Conservation (phyloP, 2,797 vertebrate genomes). For the Miichthys miiuy region DNA sequence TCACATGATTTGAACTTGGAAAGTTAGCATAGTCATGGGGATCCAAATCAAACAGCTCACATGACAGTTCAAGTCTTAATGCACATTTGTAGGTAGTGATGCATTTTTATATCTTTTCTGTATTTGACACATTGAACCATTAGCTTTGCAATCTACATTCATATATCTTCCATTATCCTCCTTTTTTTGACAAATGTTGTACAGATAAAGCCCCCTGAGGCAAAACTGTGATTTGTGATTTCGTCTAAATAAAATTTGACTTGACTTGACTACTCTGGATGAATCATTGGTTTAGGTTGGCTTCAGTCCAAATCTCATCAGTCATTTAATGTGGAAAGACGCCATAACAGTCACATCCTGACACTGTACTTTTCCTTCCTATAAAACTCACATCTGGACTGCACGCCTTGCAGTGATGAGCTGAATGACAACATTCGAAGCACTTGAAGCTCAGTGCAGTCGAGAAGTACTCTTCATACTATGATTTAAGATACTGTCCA, state of each 20-base stretch:
- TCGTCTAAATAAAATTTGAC: no score
- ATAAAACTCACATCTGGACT: slow-evolving; percentile 17
- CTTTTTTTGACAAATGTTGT: no score
- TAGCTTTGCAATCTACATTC: background rate
- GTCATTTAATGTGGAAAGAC: slow-evolving; percentile 8
- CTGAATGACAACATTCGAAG: slow-evolving; percentile 7
- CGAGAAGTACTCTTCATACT: background rate
- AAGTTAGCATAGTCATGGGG: background rate
- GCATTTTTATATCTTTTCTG: background rate
- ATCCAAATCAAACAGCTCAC: background rate
- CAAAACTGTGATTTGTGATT: no score
- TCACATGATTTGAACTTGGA: no score
- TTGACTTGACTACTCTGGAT: background rate
- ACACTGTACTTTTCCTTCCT: slow-evolving; percentile 1
- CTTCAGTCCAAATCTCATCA: background rate
- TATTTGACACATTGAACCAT: background rate
- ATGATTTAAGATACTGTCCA: background rate
- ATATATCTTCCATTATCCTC: no score
- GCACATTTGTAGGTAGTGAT: background rate
- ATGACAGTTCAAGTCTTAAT: background rate
- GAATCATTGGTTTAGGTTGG: background rate
- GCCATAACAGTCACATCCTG: slow-evolving; percentile 4
- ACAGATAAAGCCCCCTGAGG: no score
- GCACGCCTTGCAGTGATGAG: background rate
- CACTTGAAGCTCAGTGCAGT: background rate